Percentiles rank a stretch among this genome's conserved stretches.
Evolutionary conservation across 2,888 invertebrate genomes (phyloP).

Genomic region (Aphelenchoides bicaudatus): DNA sequence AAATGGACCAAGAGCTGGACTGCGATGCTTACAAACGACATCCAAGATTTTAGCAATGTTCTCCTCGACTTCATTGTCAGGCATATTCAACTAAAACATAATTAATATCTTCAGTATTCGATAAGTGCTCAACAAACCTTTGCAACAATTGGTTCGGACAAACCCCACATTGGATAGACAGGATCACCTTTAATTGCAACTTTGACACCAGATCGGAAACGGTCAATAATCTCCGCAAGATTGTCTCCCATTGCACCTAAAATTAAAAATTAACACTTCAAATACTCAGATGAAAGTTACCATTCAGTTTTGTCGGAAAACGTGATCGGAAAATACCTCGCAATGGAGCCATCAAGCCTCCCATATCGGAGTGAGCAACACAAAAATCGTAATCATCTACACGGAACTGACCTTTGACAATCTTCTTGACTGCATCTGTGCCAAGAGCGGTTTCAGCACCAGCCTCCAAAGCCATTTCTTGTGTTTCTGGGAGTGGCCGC

Average conservation of each 20-base stretch:
- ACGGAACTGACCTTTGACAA: conserved; percentile 57
- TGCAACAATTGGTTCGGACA: conserved; percentile 52
- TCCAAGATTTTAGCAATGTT: conserved; percentile 49
- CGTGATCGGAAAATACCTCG: conserved; percentile 53
- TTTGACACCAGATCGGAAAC: conserved; percentile 55
- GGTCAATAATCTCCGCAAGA: conserved; percentile 48
- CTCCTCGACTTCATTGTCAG: conserved; percentile 50
- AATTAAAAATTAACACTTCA: conserved; percentile 15
- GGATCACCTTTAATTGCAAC: conserved; percentile 43
- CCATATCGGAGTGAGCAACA: conserved; percentile 55
- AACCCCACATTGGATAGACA: conserved; percentile 54
- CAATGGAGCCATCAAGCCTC: conserved; percentile 46
- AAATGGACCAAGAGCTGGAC: conserved; percentile 56
- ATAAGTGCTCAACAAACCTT: conserved; percentile 27
- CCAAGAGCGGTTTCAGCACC: conserved; percentile 59
- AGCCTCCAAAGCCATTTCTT: conserved; percentile 50
- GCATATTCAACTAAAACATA: conserved; percentile 46
- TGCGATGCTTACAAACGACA: conserved; percentile 50
- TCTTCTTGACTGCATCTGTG: conserved; percentile 57
- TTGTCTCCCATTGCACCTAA: conserved; percentile 50
- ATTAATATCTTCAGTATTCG: neutral
- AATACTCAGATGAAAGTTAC: conserved; percentile 23
- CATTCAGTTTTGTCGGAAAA: conserved; percentile 57
- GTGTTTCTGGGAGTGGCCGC: conserved; percentile 44
- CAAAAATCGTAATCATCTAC: conserved; percentile 60